Conservation (phyloP, 1,140 invertebrate species). For the Drosophila elegans region DNA sequence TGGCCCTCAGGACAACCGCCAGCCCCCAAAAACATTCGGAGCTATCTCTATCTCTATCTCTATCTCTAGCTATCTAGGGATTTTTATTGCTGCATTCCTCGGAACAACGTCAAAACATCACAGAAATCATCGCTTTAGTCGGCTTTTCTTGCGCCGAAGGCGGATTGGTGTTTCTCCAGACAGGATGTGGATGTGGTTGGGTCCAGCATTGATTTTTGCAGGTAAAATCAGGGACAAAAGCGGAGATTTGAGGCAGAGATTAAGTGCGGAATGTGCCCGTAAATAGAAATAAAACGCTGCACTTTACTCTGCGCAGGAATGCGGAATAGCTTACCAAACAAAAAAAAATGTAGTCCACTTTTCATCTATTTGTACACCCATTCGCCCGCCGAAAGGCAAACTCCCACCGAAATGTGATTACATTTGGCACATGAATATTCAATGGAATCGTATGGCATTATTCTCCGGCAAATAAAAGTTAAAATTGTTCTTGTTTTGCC, state of each 20-base stretch:
- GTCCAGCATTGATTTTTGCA: conserved; percentile 26
- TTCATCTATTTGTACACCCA: no score
- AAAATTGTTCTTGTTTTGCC: conserved; percentile 15
- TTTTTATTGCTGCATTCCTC: conserved; percentile 76
- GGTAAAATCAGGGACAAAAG: conserved; percentile 12
- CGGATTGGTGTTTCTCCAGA: background rate
- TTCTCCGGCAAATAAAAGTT: conserved; percentile 17
- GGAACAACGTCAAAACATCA: conserved; percentile 65
- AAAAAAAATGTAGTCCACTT: no score
- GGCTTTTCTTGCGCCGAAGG: conserved; percentile 19
- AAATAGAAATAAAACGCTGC: conserved; percentile 37
- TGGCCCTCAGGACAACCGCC: background rate
- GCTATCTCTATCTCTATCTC: conserved; percentile 13
- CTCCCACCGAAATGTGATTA: conserved; percentile 31
- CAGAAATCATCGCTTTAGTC: conserved; percentile 63
- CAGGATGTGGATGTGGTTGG: background rate
- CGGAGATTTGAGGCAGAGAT: conserved; percentile 8
- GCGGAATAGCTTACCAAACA: background rate
- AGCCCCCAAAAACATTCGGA: background rate
- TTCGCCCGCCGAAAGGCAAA: background rate
- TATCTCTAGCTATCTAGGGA: conserved; percentile 27
- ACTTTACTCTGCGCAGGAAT: conserved; percentile 30
- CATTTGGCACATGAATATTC: conserved; percentile 66
- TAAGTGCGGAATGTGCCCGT: conserved; percentile 24
- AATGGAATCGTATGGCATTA: conserved; percentile 35